Evolutionary conservation across 2,113 vertebrate species (phyloP).

Genomic region (Paedocypris sp.): DNA sequence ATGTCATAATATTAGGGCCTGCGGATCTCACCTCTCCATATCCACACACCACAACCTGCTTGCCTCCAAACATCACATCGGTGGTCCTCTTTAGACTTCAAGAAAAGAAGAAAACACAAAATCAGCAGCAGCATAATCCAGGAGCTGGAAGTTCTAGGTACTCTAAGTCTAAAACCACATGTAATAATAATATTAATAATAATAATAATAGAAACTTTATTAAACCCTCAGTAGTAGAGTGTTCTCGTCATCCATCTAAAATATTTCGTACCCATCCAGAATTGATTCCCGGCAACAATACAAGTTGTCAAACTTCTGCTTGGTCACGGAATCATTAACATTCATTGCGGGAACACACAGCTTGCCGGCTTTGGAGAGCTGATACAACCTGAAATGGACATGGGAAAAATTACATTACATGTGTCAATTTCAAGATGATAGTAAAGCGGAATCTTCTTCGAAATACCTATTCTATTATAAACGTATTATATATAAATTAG

Average conservation of each 20-base stretch:
- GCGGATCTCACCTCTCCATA: constrained; percentile 81
- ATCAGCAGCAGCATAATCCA: neutral
- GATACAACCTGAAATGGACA: constrained; percentile 79
- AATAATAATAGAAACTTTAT: too few species aligned
- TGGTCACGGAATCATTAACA: constrained; percentile 94
- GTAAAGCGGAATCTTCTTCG: too few species aligned
- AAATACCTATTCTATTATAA: too few species aligned
- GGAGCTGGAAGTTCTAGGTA: neutral
- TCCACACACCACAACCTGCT: constrained; percentile 96
- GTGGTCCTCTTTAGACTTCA: constrained; percentile 88
- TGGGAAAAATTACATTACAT: neutral
- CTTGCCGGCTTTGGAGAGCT: constrained; percentile 91
- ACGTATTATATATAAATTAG: too few species aligned
- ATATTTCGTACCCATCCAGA: constrained; percentile 85
- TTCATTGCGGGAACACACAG: constrained; percentile 96
- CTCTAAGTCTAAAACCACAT: neutral
- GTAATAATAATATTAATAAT: too few species aligned
- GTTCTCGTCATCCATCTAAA: too few species aligned
- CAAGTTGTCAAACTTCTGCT: constrained; percentile 97
- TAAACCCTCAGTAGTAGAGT: too few species aligned
- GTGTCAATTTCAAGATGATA: neutral
- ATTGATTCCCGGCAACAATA: constrained; percentile 97
- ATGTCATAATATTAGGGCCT: too few species aligned
- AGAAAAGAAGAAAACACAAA: constrained; percentile 10
- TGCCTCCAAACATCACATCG: constrained; percentile 98